Conservation (phyloP, 2,797 vertebrate genomes). For the Enteromius thamalakanensis region DNA sequence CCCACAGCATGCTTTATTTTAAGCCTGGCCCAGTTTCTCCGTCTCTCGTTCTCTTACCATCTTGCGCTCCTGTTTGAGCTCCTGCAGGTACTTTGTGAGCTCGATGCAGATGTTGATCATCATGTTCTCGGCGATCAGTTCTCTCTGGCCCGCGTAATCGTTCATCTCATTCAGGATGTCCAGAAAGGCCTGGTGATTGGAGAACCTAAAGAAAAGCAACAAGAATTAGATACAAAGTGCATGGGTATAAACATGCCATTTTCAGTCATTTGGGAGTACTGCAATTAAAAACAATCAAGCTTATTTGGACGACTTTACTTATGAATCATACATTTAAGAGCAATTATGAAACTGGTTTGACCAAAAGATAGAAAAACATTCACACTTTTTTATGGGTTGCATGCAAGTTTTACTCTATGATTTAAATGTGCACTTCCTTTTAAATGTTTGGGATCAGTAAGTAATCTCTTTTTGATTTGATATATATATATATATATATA, state of each 20-base stretch:
- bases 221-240: background rate
- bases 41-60: conserved; percentile 73
- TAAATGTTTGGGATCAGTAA: background rate
- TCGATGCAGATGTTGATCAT: conserved; percentile 86
- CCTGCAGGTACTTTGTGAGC: conserved; percentile 87
- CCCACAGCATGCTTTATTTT: conserved; percentile 41
- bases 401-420: background rate
- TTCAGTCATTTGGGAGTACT: background rate
- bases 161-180: conserved; percentile 89
- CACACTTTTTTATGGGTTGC: background rate
- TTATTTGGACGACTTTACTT: background rate
- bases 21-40: conserved; percentile 50
- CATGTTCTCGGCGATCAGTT: conserved; percentile 89
- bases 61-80: conserved; percentile 89
- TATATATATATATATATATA: too few species aligned
- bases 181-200: conserved; percentile 85
- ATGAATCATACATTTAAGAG: background rate
- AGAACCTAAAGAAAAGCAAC: conserved; percentile 74
- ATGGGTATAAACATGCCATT: background rate
- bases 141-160: conserved; percentile 89
- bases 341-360: background rate
- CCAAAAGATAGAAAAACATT: background rate
- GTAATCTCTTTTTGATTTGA: background rate
- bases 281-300: too few species aligned
- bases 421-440: background rate